A percentile compares a stretch with the other conserved stretches of the same genome.
phyloP scores from a whole-genome alignment of 2,113 vertebrate genomes.

The Oryctolagus cuniculus region DNA sequence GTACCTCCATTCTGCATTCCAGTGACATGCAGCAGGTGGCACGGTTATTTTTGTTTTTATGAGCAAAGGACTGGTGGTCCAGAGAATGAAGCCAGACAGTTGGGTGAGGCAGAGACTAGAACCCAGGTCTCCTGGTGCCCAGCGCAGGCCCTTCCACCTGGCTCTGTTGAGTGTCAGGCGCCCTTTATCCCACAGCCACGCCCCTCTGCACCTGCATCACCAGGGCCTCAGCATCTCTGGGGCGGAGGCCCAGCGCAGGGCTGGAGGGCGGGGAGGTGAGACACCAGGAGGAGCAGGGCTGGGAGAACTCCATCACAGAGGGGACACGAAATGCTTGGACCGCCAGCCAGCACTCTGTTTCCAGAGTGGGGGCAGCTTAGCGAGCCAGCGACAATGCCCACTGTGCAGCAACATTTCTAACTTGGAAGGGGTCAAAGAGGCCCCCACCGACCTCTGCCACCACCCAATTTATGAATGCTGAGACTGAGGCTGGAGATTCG shows the following conservation, averaged over 20 bases:
- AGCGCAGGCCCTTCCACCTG: background rate
- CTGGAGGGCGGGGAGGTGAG: accelerated
- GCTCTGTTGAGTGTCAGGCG: background rate
- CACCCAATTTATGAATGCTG: background rate
- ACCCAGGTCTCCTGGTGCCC: background rate
- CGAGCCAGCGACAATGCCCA: background rate
- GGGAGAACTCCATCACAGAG: accelerated
- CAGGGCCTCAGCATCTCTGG: background rate
- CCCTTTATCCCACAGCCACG: background rate
- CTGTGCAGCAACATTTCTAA: accelerated
- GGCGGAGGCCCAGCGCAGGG: background rate
- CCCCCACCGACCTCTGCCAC: background rate
- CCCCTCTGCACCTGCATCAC: background rate
- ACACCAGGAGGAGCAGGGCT: background rate
- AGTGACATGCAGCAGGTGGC: too few species aligned
- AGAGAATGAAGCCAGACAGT: background rate
- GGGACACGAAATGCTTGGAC: too few species aligned
- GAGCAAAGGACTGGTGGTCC: background rate
- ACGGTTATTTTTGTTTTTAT: background rate
- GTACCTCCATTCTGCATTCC: background rate
- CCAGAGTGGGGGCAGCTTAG: background rate
- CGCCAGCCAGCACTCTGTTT: background rate
- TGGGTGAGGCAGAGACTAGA: background rate
- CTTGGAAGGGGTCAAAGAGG: background rate
- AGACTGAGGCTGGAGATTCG: background rate